Evolutionary conservation across 2,113 vertebrate genomes (phyloP).

Genomic region (Cottus gobio): DNA sequence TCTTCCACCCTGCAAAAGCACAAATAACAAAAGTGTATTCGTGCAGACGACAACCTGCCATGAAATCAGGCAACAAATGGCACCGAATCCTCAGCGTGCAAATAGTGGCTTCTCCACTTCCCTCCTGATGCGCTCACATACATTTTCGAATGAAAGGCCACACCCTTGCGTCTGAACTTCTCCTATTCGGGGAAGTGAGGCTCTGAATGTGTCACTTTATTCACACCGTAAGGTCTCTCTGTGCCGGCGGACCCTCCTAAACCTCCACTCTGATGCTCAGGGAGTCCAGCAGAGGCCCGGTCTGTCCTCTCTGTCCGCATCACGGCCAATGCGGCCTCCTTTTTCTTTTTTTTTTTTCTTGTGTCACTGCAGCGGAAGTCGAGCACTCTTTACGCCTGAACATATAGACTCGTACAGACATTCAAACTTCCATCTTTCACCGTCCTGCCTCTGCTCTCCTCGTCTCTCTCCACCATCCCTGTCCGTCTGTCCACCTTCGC

Average conservation of each 20-base stretch:
- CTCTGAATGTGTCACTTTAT: conserved; percentile 16
- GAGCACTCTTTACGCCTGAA: conserved; percentile 41
- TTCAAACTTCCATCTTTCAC: conserved; percentile 45
- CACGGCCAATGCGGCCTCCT: conserved; percentile 43
- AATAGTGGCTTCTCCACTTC: conserved; percentile 69
- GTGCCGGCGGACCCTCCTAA: background rate
- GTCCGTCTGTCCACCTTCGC: background rate
- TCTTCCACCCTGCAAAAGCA: conserved; percentile 53
- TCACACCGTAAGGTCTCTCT: conserved; percentile 10
- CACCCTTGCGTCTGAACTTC: conserved; percentile 75
- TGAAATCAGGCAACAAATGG: conserved; percentile 22
- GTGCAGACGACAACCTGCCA: background rate
- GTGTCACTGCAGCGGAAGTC: conserved; percentile 72
- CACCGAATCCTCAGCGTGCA: conserved; percentile 15
- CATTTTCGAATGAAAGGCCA: conserved; percentile 75
- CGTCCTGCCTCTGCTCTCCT: conserved; percentile 38
- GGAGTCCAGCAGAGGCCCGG: background rate
- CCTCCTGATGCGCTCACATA: conserved; percentile 56
- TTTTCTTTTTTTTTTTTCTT: background rate
- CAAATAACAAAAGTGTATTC: conserved; percentile 4
- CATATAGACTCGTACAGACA: conserved; percentile 26
- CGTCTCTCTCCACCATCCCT: background rate
- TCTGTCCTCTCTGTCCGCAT: conserved; percentile 21
- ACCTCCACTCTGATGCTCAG: conserved; percentile 1
- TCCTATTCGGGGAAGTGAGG: conserved; percentile 46